phyloP scores from a whole-genome alignment of 2,113 vertebrate species.

The Hippocampus mohnikei region DNA sequence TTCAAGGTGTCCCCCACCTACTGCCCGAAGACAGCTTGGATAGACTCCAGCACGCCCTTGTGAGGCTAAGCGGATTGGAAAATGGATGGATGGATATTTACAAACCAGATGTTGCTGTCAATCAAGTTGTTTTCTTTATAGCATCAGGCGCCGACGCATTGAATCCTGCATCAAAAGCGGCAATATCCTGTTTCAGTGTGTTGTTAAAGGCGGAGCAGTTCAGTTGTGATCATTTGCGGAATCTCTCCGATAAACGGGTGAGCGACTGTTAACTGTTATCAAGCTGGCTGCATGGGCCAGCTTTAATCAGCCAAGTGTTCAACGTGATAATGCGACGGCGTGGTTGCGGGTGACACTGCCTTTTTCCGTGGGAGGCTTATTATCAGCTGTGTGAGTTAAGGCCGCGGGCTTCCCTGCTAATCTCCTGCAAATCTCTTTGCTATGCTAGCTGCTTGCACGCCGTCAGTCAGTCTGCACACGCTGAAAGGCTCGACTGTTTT shows the following conservation, averaged over 20 bases:
- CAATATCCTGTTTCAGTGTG: neutral
- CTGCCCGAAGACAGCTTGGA: no score
- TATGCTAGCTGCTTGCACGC: slow-evolving; percentile 12
- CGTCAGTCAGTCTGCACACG: neutral
- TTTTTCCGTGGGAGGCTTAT: slow-evolving; percentile 26
- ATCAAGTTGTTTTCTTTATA: no score
- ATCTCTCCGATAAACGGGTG: neutral
- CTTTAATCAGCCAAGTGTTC: slow-evolving; percentile 28
- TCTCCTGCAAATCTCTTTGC: slow-evolving; percentile 22
- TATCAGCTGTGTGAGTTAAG: slow-evolving; percentile 33
- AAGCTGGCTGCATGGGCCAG: slow-evolving; percentile 8
- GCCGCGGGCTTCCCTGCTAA: slow-evolving; percentile 29
- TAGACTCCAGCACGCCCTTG: no score
- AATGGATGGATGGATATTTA: no score
- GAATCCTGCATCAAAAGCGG: neutral
- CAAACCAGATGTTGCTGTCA: no score
- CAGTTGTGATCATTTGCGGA: neutral
- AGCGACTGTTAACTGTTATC: slow-evolving; percentile 14
- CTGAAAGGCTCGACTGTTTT: slow-evolving; percentile 6
- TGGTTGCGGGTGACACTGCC: slow-evolving; percentile 6
- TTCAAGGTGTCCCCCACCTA: no score
- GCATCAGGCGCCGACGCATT: neutral
- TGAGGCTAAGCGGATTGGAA: no score
- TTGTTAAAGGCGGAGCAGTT: neutral
- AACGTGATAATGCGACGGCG: slow-evolving; percentile 27